Percentiles rank a stretch among this genome's conserved stretches.
These are phyloP conservation scores for Bradysia coprophila DNA, from an alignment of 1,140 invertebrate species.

Conservation along the genomic window DNA sequence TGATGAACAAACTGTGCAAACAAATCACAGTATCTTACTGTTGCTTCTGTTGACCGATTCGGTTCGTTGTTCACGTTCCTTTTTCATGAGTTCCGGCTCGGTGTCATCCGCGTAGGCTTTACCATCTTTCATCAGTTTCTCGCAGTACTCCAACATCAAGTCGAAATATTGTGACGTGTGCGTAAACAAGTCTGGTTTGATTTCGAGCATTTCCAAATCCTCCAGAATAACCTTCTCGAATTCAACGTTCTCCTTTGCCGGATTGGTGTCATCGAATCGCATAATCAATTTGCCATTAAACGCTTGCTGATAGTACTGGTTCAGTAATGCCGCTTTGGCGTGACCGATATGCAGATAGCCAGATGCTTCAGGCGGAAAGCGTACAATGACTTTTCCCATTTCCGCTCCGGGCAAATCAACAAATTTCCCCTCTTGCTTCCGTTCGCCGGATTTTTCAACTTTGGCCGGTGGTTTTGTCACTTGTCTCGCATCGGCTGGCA, in stretches of 20 bases:
- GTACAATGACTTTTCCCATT: slow-evolving; percentile 84
- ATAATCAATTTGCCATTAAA: slow-evolving; percentile 94
- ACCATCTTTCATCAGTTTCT: slow-evolving; percentile 67
- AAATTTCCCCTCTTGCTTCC: slow-evolving; percentile 83
- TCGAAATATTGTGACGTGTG: slow-evolving; percentile 98
- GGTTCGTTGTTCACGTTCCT: slow-evolving; percentile 73
- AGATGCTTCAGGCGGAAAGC: slow-evolving; percentile 97
- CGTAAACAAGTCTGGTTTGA: slow-evolving; percentile 85
- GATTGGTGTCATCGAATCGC: slow-evolving; percentile 99
- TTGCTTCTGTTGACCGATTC: slow-evolving; percentile 79
- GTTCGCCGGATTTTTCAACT: slow-evolving; percentile 19
- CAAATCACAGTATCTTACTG: slow-evolving; percentile 31
- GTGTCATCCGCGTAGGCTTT: slow-evolving; percentile 97
- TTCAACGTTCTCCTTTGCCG: slow-evolving; percentile 95
- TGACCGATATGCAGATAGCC: slow-evolving; percentile 98
- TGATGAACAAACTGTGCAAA: slow-evolving; percentile 2
- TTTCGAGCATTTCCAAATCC: slow-evolving; percentile 79
- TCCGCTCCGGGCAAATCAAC: slow-evolving; percentile 90
- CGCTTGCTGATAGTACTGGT: slow-evolving; percentile 89
- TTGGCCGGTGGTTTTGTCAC: slow-evolving; percentile 7
- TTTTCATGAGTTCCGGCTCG: slow-evolving; percentile 84
- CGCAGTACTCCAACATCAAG: slow-evolving; percentile 71
- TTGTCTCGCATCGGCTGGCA: slow-evolving; percentile 33
- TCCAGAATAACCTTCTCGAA: slow-evolving; percentile 97
- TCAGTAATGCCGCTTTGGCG: slow-evolving; percentile 95